A percentile compares a stretch with the other conserved stretches of the same genome.
Conservation (phyloP, 2,797 vertebrate genomes). For the Limosa lapponica region DNA sequence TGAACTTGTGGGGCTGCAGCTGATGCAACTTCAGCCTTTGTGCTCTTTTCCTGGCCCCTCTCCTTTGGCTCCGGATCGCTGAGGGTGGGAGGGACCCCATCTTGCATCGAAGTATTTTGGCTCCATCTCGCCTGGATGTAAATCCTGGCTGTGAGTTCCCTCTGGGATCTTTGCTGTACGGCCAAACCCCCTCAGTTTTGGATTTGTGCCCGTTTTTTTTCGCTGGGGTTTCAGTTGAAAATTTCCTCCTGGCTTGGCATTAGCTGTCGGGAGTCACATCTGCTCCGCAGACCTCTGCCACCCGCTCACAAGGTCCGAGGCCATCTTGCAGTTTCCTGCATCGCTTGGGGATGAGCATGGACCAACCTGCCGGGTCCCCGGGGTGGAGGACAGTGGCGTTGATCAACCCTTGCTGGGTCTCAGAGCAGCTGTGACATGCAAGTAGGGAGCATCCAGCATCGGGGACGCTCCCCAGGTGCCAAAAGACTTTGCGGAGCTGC, state of each 20-base stretch:
- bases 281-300: not conserved
- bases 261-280: not conserved
- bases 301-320: accelerated
- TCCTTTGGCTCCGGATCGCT: not conserved
- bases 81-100: constrained; percentile 16
- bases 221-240: not conserved
- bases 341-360: accelerated
- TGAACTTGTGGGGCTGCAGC: not conserved
- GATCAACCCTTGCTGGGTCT: not conserved
- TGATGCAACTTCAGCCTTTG: not conserved
- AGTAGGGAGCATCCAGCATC: accelerated
- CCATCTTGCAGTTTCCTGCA: not conserved
- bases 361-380: accelerated
- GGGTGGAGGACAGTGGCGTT: not conserved
- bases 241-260: constrained; percentile 24
- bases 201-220: not conserved
- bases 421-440: accelerated
- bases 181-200: constrained; percentile 1
- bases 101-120: not conserved
- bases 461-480: not conserved
- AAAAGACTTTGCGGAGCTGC: not conserved
- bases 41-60: not conserved
- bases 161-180: not conserved
- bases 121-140: not conserved
- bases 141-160: not conserved